These are phyloP conservation scores for Tachuris rubrigastra DNA, from an alignment of 2,113 vertebrate species.

Conservation along the genomic window DNA sequence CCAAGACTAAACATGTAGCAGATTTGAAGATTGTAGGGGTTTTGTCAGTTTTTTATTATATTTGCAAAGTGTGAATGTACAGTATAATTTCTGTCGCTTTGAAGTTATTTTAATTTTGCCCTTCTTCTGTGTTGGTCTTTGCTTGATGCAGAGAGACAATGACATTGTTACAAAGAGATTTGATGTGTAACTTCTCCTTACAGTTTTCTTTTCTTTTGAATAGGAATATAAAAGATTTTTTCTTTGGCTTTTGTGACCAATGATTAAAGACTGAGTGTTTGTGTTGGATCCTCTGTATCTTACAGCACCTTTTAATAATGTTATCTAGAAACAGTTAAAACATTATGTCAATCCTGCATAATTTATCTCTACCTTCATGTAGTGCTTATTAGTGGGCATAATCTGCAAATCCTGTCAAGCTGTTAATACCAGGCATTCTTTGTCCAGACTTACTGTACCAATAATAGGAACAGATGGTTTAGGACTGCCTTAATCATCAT, in stretches of 20 bases:
- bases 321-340: background rate
- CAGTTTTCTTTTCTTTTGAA: background rate
- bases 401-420: slow-evolving; percentile 9
- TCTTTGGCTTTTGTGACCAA: background rate
- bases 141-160: background rate
- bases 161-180: background rate
- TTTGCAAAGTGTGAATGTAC: background rate
- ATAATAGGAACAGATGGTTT: slow-evolving; percentile 8
- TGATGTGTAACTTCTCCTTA: background rate
- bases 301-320: background rate
- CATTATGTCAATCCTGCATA: background rate
- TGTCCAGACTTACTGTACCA: background rate
- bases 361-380: background rate
- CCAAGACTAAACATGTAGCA: background rate
- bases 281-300: background rate
- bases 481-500: background rate
- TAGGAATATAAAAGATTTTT: background rate
- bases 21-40: background rate
- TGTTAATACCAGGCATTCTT: background rate
- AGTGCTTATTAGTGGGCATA: background rate
- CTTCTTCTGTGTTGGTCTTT: background rate
- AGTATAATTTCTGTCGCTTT: background rate
- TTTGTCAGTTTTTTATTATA: background rate
- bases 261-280: background rate
- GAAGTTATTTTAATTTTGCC: background rate